These are phyloP conservation scores for Phorcus lineatus DNA, from an alignment of 2,888 invertebrate species.

Conservation along the genomic window DNA sequence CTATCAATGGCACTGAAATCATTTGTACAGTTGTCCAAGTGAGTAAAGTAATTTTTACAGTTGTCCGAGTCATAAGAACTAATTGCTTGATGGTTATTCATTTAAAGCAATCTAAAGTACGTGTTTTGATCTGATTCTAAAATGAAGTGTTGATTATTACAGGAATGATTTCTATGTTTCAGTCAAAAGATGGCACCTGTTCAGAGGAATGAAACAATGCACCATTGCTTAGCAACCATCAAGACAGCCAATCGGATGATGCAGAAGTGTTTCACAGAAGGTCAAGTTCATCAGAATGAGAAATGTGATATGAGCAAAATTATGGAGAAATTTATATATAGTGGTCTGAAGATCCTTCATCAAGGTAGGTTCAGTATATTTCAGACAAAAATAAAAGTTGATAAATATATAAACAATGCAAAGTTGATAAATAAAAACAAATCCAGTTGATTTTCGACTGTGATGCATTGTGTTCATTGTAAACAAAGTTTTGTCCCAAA, in stretches of 20 bases:
- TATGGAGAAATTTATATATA: not conserved
- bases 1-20: slow-evolving; percentile 32
- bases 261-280: slow-evolving; percentile 54
- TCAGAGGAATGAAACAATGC: slow-evolving; percentile 62
- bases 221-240: slow-evolving; percentile 59
- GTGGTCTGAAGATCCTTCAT: not conserved
- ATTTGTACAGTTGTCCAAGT: slow-evolving; percentile 39
- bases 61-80: slow-evolving; percentile 37
- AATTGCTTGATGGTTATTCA: too few species aligned
- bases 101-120: not conserved
- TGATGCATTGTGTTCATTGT: too few species aligned
- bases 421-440: too few species aligned
- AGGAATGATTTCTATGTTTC: not conserved
- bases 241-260: slow-evolving; percentile 61
- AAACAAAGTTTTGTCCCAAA: too few species aligned
- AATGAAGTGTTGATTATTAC: not conserved
- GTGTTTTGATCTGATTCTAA: not conserved
- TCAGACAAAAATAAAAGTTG: too few species aligned
- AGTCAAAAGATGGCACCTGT: slow-evolving; percentile 57
- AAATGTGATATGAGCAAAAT: not conserved
- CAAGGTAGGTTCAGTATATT: not conserved
- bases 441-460: too few species aligned
- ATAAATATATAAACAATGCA: too few species aligned
- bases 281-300: not conserved
- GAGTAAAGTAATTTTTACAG: slow-evolving; percentile 32